A percentile compares a stretch with the other conserved stretches of the same genome.
Conservation (phyloP, 2,113 vertebrate species). For the Pseudonaja textilis region DNA sequence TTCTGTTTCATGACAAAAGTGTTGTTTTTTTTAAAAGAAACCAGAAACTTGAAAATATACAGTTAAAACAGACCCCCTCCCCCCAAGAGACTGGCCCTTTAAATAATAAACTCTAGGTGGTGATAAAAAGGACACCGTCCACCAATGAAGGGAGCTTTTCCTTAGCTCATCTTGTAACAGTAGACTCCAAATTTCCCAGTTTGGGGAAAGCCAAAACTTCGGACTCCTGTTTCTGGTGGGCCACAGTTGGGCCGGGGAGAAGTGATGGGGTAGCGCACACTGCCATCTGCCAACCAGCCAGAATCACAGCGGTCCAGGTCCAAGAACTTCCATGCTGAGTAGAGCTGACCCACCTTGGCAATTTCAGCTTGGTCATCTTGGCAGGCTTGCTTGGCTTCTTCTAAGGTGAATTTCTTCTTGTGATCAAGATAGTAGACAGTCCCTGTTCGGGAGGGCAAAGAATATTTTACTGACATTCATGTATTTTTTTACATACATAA, state of each 20-base stretch:
- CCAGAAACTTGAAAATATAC: slow-evolving; percentile 37
- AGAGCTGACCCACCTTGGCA: slow-evolving; percentile 88
- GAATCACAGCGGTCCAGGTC: slow-evolving; percentile 84
- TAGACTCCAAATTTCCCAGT: slow-evolving; percentile 80
- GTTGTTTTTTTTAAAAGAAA: slow-evolving; percentile 23
- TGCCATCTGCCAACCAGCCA: slow-evolving; percentile 90
- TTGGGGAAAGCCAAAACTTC: slow-evolving; percentile 82
- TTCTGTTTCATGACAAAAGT: slow-evolving; percentile 19
- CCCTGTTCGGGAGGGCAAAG: slow-evolving; percentile 65
- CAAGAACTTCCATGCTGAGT: slow-evolving; percentile 83
- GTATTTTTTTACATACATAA: neutral
- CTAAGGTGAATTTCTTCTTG: slow-evolving; percentile 72
- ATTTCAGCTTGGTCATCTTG: slow-evolving; percentile 70
- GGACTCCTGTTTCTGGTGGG: slow-evolving; percentile 77
- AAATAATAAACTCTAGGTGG: slow-evolving; percentile 24
- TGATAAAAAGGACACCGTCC: slow-evolving; percentile 10
- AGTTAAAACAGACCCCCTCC: slow-evolving; percentile 13
- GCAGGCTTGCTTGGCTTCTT: slow-evolving; percentile 81
- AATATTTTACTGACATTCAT: neutral
- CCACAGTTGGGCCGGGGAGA: slow-evolving; percentile 80
- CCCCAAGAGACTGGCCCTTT: slow-evolving; percentile 20
- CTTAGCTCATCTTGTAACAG: slow-evolving; percentile 77
- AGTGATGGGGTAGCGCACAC: slow-evolving; percentile 84
- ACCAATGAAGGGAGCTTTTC: neutral
- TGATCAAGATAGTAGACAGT: slow-evolving; percentile 81